A percentile compares a stretch with the other conserved stretches of the same genome.
These are phyloP conservation scores for Neosilurus mollespiculum DNA, from an alignment of 2,797 vertebrate species.

Conservation along the genomic window DNA sequence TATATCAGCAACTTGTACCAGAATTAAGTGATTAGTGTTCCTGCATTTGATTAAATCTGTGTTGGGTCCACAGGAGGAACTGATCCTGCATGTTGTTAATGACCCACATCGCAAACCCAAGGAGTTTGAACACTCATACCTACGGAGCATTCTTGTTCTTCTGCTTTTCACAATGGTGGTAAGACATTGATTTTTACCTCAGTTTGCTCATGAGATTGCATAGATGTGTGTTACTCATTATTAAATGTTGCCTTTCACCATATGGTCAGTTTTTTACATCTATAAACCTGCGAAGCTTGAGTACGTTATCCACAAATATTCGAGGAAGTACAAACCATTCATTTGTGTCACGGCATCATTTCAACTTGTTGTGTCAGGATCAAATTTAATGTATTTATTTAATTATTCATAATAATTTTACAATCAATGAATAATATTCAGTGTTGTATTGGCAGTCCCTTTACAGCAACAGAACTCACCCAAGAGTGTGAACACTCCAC, in stretches of 20 bases:
- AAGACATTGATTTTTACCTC: conserved; percentile 29
- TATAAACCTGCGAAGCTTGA: background rate
- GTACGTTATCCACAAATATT: background rate
- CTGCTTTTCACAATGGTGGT: conserved; percentile 82
- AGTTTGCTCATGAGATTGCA: background rate
- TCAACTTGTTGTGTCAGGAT: background rate
- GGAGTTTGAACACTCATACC: conserved; percentile 80
- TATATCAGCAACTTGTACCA: background rate
- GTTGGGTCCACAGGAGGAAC: conserved; percentile 79
- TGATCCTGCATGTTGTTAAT: conserved; percentile 84
- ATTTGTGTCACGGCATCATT: background rate
- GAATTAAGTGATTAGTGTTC: background rate
- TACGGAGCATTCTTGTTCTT: conserved; percentile 75
- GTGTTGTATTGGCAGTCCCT: background rate
- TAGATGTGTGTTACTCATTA: conserved; percentile 28
- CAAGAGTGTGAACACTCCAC: background rate
- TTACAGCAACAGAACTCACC: background rate
- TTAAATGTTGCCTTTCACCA: background rate
- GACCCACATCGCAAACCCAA: conserved; percentile 64
- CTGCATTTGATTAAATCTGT: background rate
- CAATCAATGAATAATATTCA: background rate
- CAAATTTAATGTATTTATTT: background rate
- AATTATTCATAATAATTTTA: background rate
- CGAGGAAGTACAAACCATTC: background rate
- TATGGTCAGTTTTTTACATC: too few species aligned